Evolutionary conservation across 2,888 invertebrate genomes (phyloP).

Genomic region (Aproaerema taeniolella): DNA sequence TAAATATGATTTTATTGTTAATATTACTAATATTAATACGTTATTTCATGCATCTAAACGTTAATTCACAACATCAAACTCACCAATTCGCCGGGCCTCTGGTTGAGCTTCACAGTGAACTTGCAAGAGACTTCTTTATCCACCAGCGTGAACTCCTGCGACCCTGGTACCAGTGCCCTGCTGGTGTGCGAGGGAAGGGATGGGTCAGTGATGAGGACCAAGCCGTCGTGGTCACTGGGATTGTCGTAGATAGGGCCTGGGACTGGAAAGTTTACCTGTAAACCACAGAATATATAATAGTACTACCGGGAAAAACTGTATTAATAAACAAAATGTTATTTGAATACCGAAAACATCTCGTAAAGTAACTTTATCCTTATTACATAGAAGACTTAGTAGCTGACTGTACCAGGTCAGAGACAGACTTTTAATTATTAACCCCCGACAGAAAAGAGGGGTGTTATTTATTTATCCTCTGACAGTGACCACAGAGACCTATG

Average conservation of each 20-base stretch:
- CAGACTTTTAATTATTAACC: too few species aligned
- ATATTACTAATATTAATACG: too few species aligned
- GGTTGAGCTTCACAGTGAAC: slow-evolving; percentile 43
- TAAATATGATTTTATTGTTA: too few species aligned
- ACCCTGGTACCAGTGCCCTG: slow-evolving; percentile 41
- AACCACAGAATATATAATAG: background rate
- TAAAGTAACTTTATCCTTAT: too few species aligned
- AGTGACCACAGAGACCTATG: too few species aligned
- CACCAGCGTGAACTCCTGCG: slow-evolving; percentile 49
- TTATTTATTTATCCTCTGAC: too few species aligned
- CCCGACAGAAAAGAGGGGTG: too few species aligned
- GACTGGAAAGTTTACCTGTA: slow-evolving; percentile 39
- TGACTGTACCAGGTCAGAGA: too few species aligned
- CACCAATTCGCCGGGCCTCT: slow-evolving; percentile 32
- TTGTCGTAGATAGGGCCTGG: slow-evolving; percentile 57
- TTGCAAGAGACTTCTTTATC: slow-evolving; percentile 57
- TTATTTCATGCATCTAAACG: too few species aligned
- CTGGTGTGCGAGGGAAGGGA: slow-evolving; percentile 47
- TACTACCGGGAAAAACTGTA: background rate
- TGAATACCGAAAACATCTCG: too few species aligned
- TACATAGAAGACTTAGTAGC: too few species aligned
- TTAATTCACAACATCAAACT: too few species aligned
- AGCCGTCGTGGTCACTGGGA: slow-evolving; percentile 47
- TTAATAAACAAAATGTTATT: background rate
- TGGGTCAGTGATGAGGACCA: slow-evolving; percentile 56